Base-by-base conservation (phyloP, 2,888 invertebrate genomes). In the Tuta absoluta region DNA sequence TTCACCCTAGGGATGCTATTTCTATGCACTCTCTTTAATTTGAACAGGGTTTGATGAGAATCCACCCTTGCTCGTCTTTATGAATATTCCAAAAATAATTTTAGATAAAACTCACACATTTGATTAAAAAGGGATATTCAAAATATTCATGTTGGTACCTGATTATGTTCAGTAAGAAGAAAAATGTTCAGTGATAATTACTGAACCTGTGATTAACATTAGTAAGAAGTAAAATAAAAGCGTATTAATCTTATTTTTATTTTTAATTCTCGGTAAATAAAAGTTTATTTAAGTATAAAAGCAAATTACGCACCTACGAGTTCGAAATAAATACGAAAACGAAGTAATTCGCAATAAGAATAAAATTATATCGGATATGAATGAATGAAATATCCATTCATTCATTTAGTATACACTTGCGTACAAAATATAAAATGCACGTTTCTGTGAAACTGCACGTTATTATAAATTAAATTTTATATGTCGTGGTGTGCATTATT, bases 381-480 rank as follows among this genome's bases (percentile, higher is more conserved):
- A 33, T 33, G 33, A 19, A 49, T 19, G 21, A 49, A 21, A 19
- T 3, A 1, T 12, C 23, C 11, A 53, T 53, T 23, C 23, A 23
- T 19, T 21, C 23, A 23, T 21, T 12, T 3, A 1, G 1, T 53
- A 5, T 14, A 24, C 33, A 56, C 23, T 28, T 28, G 28, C 28
- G 12, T 21, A 51, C 19, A 23, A 56, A 56, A 33, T 56, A 33
- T 12, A 3, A 12, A 7, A 17, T n/a, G 11, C 7, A 33, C 28
- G 33, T 56, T 56, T 24, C 56, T 28, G 28, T 56, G 56, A 12
- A 33, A 56, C 33, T 56, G 33, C 24, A 56, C 33, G 56, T 56
- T 56, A 33, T 56, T 56, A 56, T 56, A 56, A 63, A 63, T 63
- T 56, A 63, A 63, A 58, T 58, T 63, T 37, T 48, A 63, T 63